These are phyloP conservation scores for Sitta carolinensis DNA, from an alignment of 2,797 vertebrate species.

Conservation along the genomic window DNA sequence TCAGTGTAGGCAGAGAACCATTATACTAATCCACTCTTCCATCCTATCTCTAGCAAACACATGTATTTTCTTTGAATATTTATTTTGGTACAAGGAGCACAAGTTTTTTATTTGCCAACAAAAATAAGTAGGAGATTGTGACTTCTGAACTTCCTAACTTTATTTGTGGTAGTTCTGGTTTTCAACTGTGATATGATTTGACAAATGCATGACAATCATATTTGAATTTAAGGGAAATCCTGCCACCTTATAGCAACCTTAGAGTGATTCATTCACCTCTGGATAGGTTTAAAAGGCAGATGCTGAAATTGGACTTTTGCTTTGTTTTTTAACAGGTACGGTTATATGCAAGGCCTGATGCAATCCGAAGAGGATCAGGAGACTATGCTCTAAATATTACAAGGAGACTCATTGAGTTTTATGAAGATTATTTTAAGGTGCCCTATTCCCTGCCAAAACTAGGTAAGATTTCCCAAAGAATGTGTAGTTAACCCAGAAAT, in stretches of 20 bases:
- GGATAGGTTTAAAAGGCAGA: not conserved
- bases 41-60: conserved; percentile 75
- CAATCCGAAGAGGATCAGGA: conserved; percentile 88
- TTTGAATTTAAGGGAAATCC: not conserved
- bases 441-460: conserved; percentile 93
- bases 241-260: not conserved
- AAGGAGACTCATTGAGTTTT: conserved; percentile 90
- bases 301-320: conserved; percentile 12
- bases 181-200: not conserved
- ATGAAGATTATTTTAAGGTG: conserved; percentile 93
- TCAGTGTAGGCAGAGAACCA: conserved; percentile 64
- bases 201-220: not conserved
- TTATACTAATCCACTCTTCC: conserved; percentile 71
- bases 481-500: not conserved
- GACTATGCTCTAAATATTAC: conserved; percentile 93
- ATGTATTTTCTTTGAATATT: conserved; percentile 71
- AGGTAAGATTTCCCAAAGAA: conserved; percentile 76
- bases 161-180: conserved; percentile 42
- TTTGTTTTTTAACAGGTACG: conserved; percentile 82
- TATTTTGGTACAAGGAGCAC: conserved; percentile 62
- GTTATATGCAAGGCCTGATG: conserved; percentile 89
- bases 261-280: conserved; percentile 8
- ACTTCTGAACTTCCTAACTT: conserved; percentile 51
- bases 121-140: conserved; percentile 13
- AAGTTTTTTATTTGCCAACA: conserved; percentile 56